Base-by-base conservation (phyloP, 2,113 vertebrate species). In the Aplodontia rufa region DNA sequence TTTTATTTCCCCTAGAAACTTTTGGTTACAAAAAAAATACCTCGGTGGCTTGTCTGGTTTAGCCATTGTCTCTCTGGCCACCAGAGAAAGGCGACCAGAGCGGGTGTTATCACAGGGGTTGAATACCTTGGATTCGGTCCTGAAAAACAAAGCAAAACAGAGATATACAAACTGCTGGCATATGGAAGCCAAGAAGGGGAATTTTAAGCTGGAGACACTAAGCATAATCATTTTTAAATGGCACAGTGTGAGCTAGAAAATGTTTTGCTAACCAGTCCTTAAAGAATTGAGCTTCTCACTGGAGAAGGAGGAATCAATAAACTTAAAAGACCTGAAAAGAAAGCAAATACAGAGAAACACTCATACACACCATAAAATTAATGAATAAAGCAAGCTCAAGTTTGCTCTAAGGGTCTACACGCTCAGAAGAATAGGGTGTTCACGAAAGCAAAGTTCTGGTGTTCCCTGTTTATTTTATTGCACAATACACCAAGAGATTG, bases 201-300 rank as follows among this genome's bases (percentile, higher is more conserved):
- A 64, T 60, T 72, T 72, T 22, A 91, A 90, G 74, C 83, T 87
- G 89, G 90, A 97, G 93, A 85, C 71, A 53, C 32, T 20, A 40
- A 87, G n/a, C 40, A 60, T 87, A 92, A 95, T 97, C 85, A 84
- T 97, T 97, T 96, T 49, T 71, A 97, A 97, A 96, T 86, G 84
- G 85, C 84, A 71, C 60, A 47, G 40, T 66, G 60, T 45, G 91
- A 95, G 91, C 84, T 78, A 8, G 78, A 69, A 92, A 82, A 82
- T 89, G 91, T 83, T 96, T 96, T 96, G 68, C 90, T 95, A 95
- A 92, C 90, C 69, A 94, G 87, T 72, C 97, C 88, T 97, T n/a
- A 68, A 96, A 95, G 92, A 88, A 83, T 60, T 91, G 87, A 92
- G 86, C 85, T 87, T 60, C 86, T 53, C 40, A 19, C n/a, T 30